These are phyloP conservation scores for Apodemia mormo DNA, from an alignment of 2,888 invertebrate genomes.

Conservation along the genomic window DNA sequence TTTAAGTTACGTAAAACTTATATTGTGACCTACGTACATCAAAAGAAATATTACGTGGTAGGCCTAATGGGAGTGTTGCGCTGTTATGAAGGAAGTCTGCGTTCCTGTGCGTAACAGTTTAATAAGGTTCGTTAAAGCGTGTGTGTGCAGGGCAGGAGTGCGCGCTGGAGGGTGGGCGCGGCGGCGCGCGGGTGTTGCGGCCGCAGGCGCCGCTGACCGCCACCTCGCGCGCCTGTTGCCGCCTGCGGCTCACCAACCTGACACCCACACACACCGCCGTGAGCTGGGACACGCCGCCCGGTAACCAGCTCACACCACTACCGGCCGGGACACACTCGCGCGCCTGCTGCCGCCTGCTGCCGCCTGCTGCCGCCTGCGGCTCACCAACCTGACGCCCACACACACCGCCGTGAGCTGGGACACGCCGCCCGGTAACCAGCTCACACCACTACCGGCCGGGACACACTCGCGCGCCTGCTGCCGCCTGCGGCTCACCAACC, in stretches of 20 bases:
- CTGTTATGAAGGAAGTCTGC: too few relatives aligned
- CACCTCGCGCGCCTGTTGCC: slow-evolving; percentile 42
- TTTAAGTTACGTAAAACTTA: too few relatives aligned
- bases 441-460: neutral
- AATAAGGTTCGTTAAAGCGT: too few relatives aligned
- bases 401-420: too few relatives aligned
- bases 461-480: neutral
- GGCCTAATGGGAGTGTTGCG: slow-evolving; percentile 37
- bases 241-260: slow-evolving; percentile 52
- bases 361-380: too few relatives aligned
- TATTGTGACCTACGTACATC: too few relatives aligned
- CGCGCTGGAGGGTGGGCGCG: slow-evolving; percentile 38
- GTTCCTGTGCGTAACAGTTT: too few relatives aligned
- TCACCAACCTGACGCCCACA: neutral
- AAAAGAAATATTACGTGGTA: slow-evolving; percentile 32
- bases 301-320: slow-evolving; percentile 36
- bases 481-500: slow-evolving; percentile 38
- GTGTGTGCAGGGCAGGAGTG: slow-evolving; percentile 35
- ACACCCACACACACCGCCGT: slow-evolving; percentile 56
- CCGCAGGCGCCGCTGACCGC: slow-evolving; percentile 46
- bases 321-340: neutral
- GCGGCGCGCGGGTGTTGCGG: slow-evolving; percentile 50
- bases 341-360: too few relatives aligned
- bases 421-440: too few relatives aligned
- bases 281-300: slow-evolving; percentile 51